Percentiles rank a stretch among this genome's conserved stretches.
Conservation (phyloP, 2,888 invertebrate genomes). For the Dione juno region DNA sequence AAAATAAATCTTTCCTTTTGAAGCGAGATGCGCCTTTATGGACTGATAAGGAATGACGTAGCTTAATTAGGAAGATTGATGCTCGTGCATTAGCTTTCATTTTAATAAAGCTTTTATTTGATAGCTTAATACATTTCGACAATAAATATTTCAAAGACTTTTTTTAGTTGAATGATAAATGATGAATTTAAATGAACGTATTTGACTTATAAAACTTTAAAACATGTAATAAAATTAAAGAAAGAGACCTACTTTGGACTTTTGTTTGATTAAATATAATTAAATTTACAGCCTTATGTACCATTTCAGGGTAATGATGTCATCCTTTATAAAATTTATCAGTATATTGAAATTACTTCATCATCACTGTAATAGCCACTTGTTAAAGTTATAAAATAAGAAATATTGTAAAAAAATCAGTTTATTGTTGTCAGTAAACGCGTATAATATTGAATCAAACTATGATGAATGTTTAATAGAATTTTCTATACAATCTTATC, state of each 20-base stretch:
- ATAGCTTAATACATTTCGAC: slow-evolving; percentile 34
- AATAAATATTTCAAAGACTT: neutral
- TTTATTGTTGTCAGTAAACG: neutral
- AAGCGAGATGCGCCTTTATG: slow-evolving; percentile 63
- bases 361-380: neutral
- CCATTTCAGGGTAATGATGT: neutral
- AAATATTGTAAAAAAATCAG: neutral
- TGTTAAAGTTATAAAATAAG: neutral
- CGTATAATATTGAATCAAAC: neutral
- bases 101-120: slow-evolving; percentile 37
- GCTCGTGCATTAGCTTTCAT: slow-evolving; percentile 40
- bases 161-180: neutral
- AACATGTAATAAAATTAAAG: neutral
- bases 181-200: neutral
- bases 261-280: neutral
- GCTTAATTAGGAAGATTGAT: slow-evolving; percentile 45
- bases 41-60: slow-evolving; percentile 63
- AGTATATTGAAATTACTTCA: neutral
- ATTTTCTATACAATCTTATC: slow-evolving; percentile 25
- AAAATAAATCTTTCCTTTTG: slow-evolving; percentile 70
- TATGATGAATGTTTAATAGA: neutral
- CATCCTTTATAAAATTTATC: neutral
- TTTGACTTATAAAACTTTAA: neutral
- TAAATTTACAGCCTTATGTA: neutral
- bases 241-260: too few species aligned